Evolutionary conservation across 2,888 invertebrate genomes (phyloP).

Genomic region (Drosophila mayaguana): DNA sequence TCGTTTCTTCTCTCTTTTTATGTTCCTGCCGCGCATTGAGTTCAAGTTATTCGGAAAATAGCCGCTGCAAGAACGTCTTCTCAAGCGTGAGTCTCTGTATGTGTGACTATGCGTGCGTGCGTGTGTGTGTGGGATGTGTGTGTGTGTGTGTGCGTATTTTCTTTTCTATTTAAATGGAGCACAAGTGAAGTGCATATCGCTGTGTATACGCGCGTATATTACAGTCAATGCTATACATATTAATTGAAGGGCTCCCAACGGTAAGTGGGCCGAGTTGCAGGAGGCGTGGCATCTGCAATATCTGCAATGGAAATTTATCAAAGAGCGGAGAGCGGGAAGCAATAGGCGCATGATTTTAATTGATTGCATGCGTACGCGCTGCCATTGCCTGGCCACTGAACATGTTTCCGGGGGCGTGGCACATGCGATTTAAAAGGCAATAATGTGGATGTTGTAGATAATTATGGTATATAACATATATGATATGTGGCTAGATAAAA

Average conservation of each 20-base stretch:
- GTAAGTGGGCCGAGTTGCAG: background rate
- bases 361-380: constrained; percentile 51
- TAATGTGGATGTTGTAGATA: constrained; percentile 6
- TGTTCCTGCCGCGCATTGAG: constrained; percentile 78
- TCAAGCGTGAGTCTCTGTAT: constrained; percentile 9
- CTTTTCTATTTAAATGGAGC: constrained; percentile 82
- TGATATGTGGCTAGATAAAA: background rate
- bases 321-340: constrained; percentile 35
- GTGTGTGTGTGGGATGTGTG: constrained; percentile 2
- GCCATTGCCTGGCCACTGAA: constrained; percentile 16
- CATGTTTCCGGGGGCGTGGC: constrained; percentile 16
- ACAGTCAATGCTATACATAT: constrained; percentile 68
- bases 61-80: constrained; percentile 60
- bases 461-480: constrained; percentile 6
- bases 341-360: constrained; percentile 60
- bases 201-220: constrained; percentile 25
- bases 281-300: constrained; percentile 25
- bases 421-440: background rate
- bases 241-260: constrained; percentile 64
- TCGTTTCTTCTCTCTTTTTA: constrained; percentile 60
- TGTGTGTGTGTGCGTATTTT: constrained; percentile 45
- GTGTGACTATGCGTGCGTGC: background rate
- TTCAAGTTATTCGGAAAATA: constrained; percentile 81
- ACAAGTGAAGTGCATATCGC: constrained; percentile 76
- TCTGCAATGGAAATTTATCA: constrained; percentile 20